These are phyloP conservation scores for Anastrepha obliqua DNA, from an alignment of 1,140 invertebrate species.

Conservation along the genomic window DNA sequence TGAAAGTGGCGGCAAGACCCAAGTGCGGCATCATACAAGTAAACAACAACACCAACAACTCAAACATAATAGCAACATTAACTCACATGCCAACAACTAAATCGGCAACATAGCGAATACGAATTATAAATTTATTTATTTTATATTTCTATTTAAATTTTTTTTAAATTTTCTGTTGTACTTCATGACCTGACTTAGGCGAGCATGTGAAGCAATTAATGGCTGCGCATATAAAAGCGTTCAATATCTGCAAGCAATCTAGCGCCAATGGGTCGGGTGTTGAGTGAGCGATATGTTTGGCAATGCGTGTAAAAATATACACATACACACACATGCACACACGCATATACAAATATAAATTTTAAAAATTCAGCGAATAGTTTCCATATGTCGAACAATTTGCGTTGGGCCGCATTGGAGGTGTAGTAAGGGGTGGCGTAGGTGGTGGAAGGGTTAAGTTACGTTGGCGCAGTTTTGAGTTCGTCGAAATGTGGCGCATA, in stretches of 20 bases:
- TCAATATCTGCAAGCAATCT: background rate
- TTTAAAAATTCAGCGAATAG: background rate
- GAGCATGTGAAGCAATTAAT: background rate
- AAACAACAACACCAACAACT: no score
- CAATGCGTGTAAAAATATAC: background rate
- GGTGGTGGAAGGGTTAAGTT: background rate
- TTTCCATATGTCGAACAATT: background rate
- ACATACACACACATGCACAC: background rate
- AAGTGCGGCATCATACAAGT: background rate
- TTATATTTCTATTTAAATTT: constrained; percentile 16
- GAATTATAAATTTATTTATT: constrained; percentile 29
- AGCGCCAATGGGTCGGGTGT: background rate
- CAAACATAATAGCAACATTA: no score
- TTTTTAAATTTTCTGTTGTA: background rate
- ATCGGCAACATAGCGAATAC: background rate
- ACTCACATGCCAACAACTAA: background rate
- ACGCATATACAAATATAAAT: background rate
- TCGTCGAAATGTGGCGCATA: background rate
- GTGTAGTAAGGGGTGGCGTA: no score
- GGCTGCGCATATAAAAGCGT: background rate
- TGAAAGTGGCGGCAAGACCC: no score
- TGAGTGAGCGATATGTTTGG: background rate
- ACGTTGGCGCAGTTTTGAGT: background rate
- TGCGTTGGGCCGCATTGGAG: no score
- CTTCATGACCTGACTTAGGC: no score